phyloP scores from a whole-genome alignment of 2,888 invertebrate genomes.

The Silvanus unidentatus region DNA sequence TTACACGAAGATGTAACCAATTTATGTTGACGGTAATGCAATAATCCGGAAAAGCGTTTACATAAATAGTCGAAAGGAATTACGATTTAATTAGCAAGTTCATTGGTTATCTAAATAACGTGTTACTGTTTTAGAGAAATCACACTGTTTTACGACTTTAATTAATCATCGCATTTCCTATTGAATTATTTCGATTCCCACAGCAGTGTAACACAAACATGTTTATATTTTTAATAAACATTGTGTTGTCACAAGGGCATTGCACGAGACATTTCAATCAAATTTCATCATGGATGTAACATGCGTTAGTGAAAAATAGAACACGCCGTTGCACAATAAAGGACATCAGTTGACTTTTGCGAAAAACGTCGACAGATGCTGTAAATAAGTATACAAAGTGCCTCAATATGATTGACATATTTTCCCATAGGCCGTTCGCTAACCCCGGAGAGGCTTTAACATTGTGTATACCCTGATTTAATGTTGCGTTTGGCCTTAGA shows the following conservation, averaged over 20 bases:
- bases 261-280: slow-evolving; percentile 24
- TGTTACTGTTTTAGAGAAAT: no score
- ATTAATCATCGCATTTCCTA: no score
- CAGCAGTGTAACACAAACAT: no score
- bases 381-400: slow-evolving; percentile 37
- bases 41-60: slow-evolving; percentile 8
- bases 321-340: slow-evolving; percentile 35
- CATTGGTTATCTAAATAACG: no score
- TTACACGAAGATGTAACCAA: slow-evolving; percentile 17
- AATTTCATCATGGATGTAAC: slow-evolving; percentile 27
- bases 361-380: slow-evolving; percentile 38
- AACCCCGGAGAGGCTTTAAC: neutral
- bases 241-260: neutral
- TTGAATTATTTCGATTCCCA: no score
- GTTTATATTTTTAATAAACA: slow-evolving; percentile 5
- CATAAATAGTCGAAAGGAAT: neutral
- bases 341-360: slow-evolving; percentile 33
- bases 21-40: slow-evolving; percentile 17
- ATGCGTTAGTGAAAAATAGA: slow-evolving; percentile 28
- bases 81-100: no score
- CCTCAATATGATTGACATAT: slow-evolving; percentile 41
- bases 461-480: neutral
- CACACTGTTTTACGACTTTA: no score
- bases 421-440: slow-evolving; percentile 39
- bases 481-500: neutral